phyloP scores from a whole-genome alignment of 2,888 invertebrate species.

The Spicauda simplicius region DNA sequence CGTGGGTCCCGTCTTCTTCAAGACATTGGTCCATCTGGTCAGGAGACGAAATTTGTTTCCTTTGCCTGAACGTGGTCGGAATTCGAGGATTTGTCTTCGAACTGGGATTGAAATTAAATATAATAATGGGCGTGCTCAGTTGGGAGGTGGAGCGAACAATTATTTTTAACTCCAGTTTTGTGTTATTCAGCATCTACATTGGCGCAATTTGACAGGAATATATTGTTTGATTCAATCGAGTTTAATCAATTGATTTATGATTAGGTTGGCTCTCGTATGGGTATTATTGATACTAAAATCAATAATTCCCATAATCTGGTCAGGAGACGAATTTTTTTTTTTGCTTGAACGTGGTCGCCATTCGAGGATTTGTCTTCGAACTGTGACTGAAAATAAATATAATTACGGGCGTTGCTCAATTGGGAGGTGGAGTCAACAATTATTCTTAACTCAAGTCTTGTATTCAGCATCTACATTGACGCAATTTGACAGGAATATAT shows the following conservation, averaged over 20 bases:
- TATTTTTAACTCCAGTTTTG: background rate
- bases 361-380: too few relatives aligned
- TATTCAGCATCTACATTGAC: background rate
- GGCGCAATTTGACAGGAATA: background rate
- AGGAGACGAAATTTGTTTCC: too few relatives aligned
- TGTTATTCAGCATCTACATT: too few relatives aligned
- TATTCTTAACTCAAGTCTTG: background rate
- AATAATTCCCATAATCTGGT: too few relatives aligned
- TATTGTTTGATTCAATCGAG: constrained; percentile 1
- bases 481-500: background rate
- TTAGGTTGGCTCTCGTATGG: background rate
- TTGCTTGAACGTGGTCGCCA: too few relatives aligned
- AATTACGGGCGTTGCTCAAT: background rate
- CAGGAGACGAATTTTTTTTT: too few relatives aligned
- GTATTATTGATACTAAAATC: background rate
- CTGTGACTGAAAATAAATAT: background rate
- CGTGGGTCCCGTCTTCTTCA: too few relatives aligned
- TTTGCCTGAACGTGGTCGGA: too few relatives aligned
- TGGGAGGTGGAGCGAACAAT: background rate
- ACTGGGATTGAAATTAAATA: background rate
- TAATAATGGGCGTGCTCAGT: background rate
- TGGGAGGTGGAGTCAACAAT: background rate
- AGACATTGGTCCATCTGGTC: too few relatives aligned
- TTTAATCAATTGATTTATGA: background rate
- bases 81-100: too few relatives aligned